phyloP scores from a whole-genome alignment of 2,113 vertebrate genomes.

The Ammodytes marinus region DNA sequence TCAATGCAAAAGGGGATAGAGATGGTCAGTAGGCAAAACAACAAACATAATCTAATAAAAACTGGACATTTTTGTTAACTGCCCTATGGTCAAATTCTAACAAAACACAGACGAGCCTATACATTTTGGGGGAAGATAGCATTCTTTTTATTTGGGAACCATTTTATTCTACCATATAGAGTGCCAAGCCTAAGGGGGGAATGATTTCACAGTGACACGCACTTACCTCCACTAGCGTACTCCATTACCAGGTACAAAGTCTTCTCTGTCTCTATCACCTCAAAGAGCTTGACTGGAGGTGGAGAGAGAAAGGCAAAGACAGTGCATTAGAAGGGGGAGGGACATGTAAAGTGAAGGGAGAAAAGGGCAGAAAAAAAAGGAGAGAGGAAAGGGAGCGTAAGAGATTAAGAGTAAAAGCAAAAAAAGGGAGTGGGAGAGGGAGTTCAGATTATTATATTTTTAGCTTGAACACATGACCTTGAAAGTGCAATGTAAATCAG shows the following conservation, averaged over 20 bases:
- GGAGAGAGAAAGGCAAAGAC: constrained; percentile 21
- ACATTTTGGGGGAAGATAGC: neutral
- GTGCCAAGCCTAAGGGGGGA: constrained; percentile 33
- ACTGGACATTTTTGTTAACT: neutral
- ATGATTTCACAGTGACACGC: constrained; percentile 43
- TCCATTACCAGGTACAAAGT: constrained; percentile 96
- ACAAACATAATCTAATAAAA: neutral
- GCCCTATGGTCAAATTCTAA: neutral
- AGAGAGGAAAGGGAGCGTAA: neutral
- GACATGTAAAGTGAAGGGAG: neutral
- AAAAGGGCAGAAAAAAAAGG: neutral
- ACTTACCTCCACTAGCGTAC: constrained; percentile 93
- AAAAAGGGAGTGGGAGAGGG: neutral
- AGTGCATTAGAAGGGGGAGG: neutral
- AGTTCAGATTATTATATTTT: constrained; percentile 19
- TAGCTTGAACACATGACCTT: constrained; percentile 4
- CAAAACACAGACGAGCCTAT: neutral
- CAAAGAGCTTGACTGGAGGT: constrained; percentile 93
- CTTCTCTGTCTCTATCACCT: constrained; percentile 97
- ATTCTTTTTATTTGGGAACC: constrained; percentile 1
- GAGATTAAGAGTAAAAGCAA: neutral
- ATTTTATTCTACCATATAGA: constrained; percentile 20
- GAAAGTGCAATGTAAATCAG: neutral
- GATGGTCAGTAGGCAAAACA: neutral
- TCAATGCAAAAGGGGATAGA: neutral